Evolutionary conservation across 2,888 invertebrate genomes (phyloP).

Genomic region (Pyralis farinalis): DNA sequence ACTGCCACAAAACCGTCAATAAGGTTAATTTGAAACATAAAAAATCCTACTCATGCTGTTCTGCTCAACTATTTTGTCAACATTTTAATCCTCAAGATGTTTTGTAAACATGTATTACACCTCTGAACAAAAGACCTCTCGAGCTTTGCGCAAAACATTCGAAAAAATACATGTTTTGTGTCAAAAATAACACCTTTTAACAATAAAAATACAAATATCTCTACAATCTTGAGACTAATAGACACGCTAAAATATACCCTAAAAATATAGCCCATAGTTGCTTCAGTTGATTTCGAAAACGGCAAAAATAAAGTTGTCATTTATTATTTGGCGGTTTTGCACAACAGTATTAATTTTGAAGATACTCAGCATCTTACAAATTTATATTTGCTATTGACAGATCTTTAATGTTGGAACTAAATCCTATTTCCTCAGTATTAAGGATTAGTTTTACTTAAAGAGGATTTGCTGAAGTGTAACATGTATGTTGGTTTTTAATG

Average conservation of each 20-base stretch:
- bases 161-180: slow-evolving; percentile 9
- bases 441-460: too few species aligned
- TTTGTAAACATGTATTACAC: slow-evolving; percentile 6
- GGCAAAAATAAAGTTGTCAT: not conserved
- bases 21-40: too few species aligned
- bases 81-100: too few species aligned
- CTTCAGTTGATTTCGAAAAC: not conserved
- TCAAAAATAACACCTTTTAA: slow-evolving; percentile 19
- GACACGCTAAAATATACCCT: not conserved
- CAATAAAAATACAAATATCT: slow-evolving; percentile 8
- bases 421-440: too few species aligned
- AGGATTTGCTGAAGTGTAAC: too few species aligned
- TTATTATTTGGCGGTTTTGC: slow-evolving; percentile 13
- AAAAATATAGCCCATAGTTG: not conserved
- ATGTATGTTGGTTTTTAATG: not conserved
- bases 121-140: slow-evolving; percentile 12
- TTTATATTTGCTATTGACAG: not conserved
- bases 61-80: too few species aligned
- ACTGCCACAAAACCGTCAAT: too few species aligned
- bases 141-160: slow-evolving; percentile 13
- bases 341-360: slow-evolving; percentile 11
- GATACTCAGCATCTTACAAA: slow-evolving; percentile 3
- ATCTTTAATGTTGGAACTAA: not conserved
- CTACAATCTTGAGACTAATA: not conserved
- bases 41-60: too few species aligned